Evolutionary conservation across 2,888 invertebrate genomes (phyloP).

Genomic region (Drosophila putrida): DNA sequence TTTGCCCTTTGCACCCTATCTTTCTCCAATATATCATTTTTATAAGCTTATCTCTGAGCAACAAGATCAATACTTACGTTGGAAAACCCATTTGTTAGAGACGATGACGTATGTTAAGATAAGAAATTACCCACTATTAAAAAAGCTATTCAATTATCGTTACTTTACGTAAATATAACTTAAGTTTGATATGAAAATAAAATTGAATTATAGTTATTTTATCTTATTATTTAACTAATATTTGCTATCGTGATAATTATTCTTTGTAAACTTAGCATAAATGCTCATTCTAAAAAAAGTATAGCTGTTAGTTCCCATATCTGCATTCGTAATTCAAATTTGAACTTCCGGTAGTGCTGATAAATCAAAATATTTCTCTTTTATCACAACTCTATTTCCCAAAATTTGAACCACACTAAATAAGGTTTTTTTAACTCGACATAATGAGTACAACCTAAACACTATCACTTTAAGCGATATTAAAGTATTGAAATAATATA

Average conservation of each 20-base stretch:
- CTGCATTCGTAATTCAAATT: background rate
- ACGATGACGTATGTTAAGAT: background rate
- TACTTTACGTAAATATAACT: background rate
- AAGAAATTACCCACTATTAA: background rate
- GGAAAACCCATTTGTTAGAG: background rate
- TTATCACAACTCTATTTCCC: background rate
- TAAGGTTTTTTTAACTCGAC: background rate
- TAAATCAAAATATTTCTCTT: background rate
- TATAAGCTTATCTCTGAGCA: background rate
- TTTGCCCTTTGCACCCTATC: too few species aligned
- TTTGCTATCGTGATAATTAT: too few species aligned
- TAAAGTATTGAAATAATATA: background rate
- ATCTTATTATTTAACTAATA: too few species aligned
- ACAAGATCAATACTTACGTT: background rate
- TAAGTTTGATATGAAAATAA: too few species aligned
- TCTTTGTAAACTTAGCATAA: too few species aligned
- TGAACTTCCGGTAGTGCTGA: conserved; percentile 3
- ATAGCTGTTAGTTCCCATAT: background rate
- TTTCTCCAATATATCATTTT: background rate
- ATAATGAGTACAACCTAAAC: background rate
- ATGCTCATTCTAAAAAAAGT: too few species aligned
- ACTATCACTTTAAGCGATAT: background rate
- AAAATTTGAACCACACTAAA: background rate
- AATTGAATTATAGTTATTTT: too few species aligned
- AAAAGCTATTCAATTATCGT: background rate